A percentile compares a stretch with the other conserved stretches of the same genome.
phyloP scores from a whole-genome alignment of 2,888 invertebrate species.

The Aphodius granarius region DNA sequence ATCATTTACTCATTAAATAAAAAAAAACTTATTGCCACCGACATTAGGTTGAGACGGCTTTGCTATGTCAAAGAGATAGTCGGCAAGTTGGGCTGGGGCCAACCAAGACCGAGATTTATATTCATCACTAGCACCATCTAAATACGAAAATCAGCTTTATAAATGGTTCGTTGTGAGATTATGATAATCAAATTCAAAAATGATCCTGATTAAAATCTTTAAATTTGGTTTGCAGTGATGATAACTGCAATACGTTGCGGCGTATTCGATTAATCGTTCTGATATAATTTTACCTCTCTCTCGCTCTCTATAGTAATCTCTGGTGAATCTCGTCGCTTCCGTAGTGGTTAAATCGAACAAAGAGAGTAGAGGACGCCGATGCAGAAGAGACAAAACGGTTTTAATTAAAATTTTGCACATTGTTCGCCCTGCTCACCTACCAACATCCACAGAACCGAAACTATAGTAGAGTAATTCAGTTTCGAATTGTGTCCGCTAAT shows the following conservation, averaged over 20 bases:
- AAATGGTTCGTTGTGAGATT: too few species aligned
- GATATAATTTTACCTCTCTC: background rate
- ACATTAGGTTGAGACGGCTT: too few species aligned
- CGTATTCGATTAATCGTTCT: background rate
- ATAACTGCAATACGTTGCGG: background rate
- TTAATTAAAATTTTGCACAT: background rate
- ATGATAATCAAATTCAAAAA: too few species aligned
- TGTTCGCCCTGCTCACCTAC: background rate
- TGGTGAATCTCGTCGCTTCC: background rate
- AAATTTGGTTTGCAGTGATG: background rate
- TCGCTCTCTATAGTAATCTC: background rate
- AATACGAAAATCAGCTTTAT: too few species aligned
- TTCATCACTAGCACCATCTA: too few species aligned
- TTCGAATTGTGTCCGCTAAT: background rate
- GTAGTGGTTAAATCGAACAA: background rate
- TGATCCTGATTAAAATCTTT: background rate
- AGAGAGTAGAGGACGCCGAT: background rate
- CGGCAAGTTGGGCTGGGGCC: too few species aligned
- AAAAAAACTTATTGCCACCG: too few species aligned
- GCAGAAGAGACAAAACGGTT: background rate
- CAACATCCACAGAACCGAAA: background rate
- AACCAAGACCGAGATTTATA: too few species aligned
- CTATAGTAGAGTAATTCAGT: background rate
- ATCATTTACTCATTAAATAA: too few species aligned
- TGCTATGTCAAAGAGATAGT: too few species aligned